Conservation (phyloP, 2,888 invertebrate genomes). For the Gymnocheta viridis region DNA sequence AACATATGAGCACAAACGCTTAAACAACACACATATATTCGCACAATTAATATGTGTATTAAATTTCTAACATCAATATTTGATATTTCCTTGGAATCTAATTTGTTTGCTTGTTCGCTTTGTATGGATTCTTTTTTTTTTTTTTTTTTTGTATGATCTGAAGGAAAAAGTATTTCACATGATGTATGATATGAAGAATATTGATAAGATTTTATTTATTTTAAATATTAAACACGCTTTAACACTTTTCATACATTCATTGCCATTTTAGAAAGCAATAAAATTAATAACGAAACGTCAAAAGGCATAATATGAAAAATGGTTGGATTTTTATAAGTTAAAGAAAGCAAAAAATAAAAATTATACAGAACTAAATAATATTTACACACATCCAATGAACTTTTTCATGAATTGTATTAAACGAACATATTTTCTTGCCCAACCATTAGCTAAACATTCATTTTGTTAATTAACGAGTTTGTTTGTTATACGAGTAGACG, state of each 20-base stretch:
- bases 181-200: constrained; percentile 29
- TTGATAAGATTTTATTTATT: constrained; percentile 34
- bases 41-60: constrained; percentile 54
- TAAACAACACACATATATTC: neutral
- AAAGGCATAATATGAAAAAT: neutral
- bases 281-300: constrained; percentile 26
- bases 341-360: too few relatives aligned
- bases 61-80: constrained; percentile 68
- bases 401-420: too few relatives aligned
- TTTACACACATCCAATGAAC: too few relatives aligned
- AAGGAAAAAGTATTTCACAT: neutral
- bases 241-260: constrained; percentile 19
- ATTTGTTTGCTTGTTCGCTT: constrained; percentile 8
- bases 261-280: neutral
- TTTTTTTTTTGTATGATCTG: neutral
- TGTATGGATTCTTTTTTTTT: neutral
- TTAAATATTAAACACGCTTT: constrained; percentile 40
- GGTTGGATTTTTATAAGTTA: neutral
- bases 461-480: too few relatives aligned
- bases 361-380: too few relatives aligned
- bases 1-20: constrained; percentile 5
- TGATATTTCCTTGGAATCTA: constrained; percentile 50
- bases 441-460: too few relatives aligned
- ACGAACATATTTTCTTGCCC: too few relatives aligned
- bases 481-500: too few relatives aligned